These are phyloP conservation scores for Procavia capensis DNA, from an alignment of 2,113 vertebrate genomes.

Conservation along the genomic window DNA sequence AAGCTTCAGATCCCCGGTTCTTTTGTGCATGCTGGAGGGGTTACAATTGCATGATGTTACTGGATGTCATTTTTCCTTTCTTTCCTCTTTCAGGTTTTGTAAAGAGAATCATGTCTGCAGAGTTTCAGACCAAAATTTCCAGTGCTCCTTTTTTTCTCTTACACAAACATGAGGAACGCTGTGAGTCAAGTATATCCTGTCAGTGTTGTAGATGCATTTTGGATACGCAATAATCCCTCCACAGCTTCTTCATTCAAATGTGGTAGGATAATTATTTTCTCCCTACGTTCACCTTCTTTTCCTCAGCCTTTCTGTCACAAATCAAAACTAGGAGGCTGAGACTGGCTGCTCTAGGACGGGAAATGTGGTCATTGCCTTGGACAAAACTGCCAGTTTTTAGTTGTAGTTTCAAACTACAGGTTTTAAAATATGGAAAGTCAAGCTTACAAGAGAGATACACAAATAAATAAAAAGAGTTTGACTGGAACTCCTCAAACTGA, in stretches of 20 bases:
- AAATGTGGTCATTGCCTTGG: background rate
- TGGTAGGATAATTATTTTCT: background rate
- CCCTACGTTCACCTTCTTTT: background rate
- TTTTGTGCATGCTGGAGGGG: background rate
- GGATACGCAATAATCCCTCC: background rate
- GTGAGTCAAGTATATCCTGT: background rate
- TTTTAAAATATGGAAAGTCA: background rate
- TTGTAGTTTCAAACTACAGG: background rate
- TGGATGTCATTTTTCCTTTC: slow-evolving; percentile 7
- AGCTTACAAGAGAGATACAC: background rate
- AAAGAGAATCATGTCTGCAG: slow-evolving; percentile 15
- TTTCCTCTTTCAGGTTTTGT: slow-evolving; percentile 10
- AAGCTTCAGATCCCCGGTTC: slow-evolving; percentile 35
- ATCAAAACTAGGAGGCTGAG: background rate
- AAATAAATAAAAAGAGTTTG: background rate
- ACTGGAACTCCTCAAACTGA: background rate
- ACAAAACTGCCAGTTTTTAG: background rate
- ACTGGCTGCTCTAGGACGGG: background rate
- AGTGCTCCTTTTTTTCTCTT: background rate
- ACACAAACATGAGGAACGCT: too few species aligned
- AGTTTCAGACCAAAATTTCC: background rate
- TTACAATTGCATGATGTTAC: background rate
- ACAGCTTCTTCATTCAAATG: background rate
- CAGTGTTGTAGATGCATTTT: fast-evolving
- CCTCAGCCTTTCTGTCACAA: background rate